Base-by-base conservation (phyloP, 2,113 vertebrate genomes). In the Balaeniceps rex region DNA sequence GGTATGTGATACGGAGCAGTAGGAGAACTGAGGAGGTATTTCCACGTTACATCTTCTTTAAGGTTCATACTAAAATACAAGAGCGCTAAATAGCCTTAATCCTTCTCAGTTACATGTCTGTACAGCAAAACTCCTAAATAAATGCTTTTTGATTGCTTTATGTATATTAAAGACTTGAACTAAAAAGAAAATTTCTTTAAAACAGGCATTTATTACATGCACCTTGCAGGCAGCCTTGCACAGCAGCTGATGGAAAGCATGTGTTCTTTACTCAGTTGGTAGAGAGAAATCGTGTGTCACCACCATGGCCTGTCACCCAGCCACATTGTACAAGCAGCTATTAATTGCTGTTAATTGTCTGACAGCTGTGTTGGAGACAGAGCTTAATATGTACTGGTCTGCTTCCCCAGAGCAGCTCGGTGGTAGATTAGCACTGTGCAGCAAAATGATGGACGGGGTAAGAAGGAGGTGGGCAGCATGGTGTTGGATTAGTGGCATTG, bases 1-100 rank as follows among this genome's bases (percentile, higher is more conserved):
- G 11, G 10, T 55, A 22, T 14, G 6, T 52, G 3, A 46, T 47
- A 22, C 0, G 0, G 58, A 71, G 54, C 57, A 49, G 54, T 15
- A 28, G 46, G 52, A 88, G 63, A 84, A 52, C 29, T 44, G 26
- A 10, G 33, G 16, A 61, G 68, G 28, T 29, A 25, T 0, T 54
- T 81, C 19, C 23, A 34, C 1, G 34, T 47, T 57, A 16, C 6
- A 24, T 42, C 14, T 40, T 61, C n/a, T 15, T 52, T 52, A 36
- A 61, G 9, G 11, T 36, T 92, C 8, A 8, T 54, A 14, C 6
- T 76, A 25, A 86, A 77, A 46, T 44, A 63, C 10, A 24, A 42
- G n/a, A 31, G 19, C 0, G 0, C 66, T 44, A 64, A 81, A 33
- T 34, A 77, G 6, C 23, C 9, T 75, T 68, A 58, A 54, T 69